Evolutionary conservation across 1,140 invertebrate genomes (phyloP), one percentile per base, ranked within the genome.

Genomic region (Plodia interpunctella): DNA sequence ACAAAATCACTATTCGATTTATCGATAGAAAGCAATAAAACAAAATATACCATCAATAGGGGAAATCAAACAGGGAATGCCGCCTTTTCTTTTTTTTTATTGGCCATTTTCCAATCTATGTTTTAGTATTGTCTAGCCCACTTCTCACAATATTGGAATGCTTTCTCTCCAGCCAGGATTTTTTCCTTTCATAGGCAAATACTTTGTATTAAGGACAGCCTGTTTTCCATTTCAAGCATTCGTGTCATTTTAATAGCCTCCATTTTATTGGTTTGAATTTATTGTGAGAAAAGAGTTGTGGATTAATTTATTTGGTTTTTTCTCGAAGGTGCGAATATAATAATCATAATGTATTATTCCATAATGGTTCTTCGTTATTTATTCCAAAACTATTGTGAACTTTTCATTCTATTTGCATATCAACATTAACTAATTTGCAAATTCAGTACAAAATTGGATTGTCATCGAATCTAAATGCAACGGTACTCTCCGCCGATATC

Each of bases 141-240:
- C 38, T 44, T 15, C 38, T 44, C 38, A 44, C 38, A 44, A 44
- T 44, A 44, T 44, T 44, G 38, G 38, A 44, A 44, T 44, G 13
- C 38, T 44, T 6, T 17, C 13, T 15, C 2, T 1, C 13, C 15
- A 10, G 15, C 13, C 5, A 38, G 38, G 13, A n/a, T 15, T 44
- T 44, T 44, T 17, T 44, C 38, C 38, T 44, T 44, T 44, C 15
- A 44, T 44, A 44, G 38, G 38, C 38, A 44, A 44, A 44, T 44
- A 15, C 38, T 44, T 15, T 15, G 38, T 2, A 44, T 17, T 15
- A 5, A 15, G 38, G 13, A 44, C 13, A 3, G 15, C 38, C 38
- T 44, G n/a, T 44, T 44, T 44, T 15, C 13, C 38, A 44, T 44
- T 44, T 44, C 1, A 44, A 44, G 2, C 10, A n/a, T 17, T 15